Conservation (phyloP, 2,888 invertebrate genomes). For the Homarus gammarus region DNA sequence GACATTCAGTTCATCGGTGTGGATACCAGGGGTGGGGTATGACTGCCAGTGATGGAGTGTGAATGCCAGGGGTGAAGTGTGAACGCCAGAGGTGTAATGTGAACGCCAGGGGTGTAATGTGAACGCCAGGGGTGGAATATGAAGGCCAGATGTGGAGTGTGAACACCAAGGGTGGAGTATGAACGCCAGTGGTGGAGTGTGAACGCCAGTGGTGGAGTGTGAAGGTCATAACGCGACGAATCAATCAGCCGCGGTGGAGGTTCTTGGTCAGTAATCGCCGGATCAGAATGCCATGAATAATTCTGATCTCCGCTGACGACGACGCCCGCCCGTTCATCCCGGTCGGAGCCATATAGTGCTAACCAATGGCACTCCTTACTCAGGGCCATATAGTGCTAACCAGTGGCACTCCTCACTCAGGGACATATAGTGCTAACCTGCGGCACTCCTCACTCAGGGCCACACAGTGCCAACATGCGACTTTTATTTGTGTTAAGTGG, state of each 20-base stretch:
- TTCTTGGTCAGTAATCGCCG: conserved; percentile 63
- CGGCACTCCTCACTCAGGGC: neutral
- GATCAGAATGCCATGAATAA: conserved; percentile 66
- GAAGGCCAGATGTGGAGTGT: conserved; percentile 2
- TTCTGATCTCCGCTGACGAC: conserved; percentile 65
- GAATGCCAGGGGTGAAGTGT: conserved; percentile 3
- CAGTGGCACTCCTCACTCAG: conserved; percentile 3
- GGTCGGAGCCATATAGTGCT: conserved; percentile 1
- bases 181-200: neutral
- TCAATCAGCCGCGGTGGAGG: conserved; percentile 62
- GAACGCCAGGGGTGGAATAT: neutral
- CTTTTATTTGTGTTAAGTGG: too few relatives aligned
- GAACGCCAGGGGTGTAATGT: neutral
- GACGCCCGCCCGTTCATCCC: conserved; percentile 52
- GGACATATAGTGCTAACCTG: neutral
- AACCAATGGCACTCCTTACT: conserved; percentile 31
- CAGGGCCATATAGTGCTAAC: conserved; percentile 4
- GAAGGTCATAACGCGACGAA: conserved; percentile 60
- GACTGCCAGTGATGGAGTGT: neutral
- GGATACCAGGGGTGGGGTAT: conserved; percentile 1
- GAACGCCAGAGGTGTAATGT: neutral
- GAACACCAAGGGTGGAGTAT: neutral
- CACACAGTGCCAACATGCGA: neutral
- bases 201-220: neutral
- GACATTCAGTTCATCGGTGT: too few relatives aligned